phyloP scores from a whole-genome alignment of 2,113 vertebrate species.

The Sitta europaea region DNA sequence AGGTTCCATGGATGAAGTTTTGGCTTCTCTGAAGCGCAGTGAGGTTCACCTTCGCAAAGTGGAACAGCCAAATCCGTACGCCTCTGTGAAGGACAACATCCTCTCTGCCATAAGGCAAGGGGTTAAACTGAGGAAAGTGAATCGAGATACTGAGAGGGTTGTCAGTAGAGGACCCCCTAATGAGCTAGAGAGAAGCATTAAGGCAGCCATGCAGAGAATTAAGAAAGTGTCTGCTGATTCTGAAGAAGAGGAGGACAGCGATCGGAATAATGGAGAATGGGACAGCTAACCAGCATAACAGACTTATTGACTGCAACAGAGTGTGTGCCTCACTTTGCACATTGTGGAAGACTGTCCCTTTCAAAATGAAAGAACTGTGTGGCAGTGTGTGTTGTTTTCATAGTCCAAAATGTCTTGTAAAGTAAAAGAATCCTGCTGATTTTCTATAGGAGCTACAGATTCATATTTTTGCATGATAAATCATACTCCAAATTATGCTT shows the following conservation, averaged over 20 bases:
- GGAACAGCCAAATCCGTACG: background rate
- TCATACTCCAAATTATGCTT: background rate
- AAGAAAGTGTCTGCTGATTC: slow-evolving; percentile 89
- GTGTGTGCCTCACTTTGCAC: background rate
- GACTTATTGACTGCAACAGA: background rate
- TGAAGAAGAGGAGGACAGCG: slow-evolving; percentile 78
- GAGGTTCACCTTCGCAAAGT: slow-evolving; percentile 74
- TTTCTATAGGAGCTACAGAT: background rate
- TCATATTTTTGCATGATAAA: background rate
- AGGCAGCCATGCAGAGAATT: slow-evolving; percentile 91
- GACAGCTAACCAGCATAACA: slow-evolving; percentile 50
- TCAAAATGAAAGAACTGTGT: background rate
- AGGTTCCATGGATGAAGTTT: slow-evolving; percentile 93
- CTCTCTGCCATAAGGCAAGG: slow-evolving; percentile 88
- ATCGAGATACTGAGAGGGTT: background rate
- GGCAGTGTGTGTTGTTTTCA: background rate
- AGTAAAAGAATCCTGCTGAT: background rate
- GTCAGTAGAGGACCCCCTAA: slow-evolving; percentile 29
- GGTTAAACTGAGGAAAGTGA: slow-evolving; percentile 86
- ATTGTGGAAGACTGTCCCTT: background rate
- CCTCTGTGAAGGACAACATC: slow-evolving; percentile 74
- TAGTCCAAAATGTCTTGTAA: background rate
- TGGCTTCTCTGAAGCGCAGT: slow-evolving; percentile 85
- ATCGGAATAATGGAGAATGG: slow-evolving; percentile 74
- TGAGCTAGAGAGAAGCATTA: slow-evolving; percentile 90